Percentiles rank a stretch among this genome's conserved stretches.
Conservation (phyloP, 2,888 invertebrate genomes). For the Zaprionus obscuricornis region DNA sequence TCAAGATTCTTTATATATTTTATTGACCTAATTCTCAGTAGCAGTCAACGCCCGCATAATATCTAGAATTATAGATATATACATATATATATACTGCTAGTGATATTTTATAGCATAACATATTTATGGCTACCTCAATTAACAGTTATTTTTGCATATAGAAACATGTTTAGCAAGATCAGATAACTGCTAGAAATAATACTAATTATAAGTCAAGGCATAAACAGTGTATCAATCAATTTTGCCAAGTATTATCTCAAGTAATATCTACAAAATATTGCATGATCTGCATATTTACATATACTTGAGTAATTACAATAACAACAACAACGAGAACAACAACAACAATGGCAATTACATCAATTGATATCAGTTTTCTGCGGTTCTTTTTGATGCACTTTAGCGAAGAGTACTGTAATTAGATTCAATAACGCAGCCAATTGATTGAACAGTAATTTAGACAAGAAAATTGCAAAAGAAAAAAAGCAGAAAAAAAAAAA, state of each 20-base stretch:
- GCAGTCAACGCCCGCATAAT: slow-evolving; percentile 51
- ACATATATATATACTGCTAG: not conserved
- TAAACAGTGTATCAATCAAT: slow-evolving; percentile 23
- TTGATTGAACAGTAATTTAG: slow-evolving; percentile 7
- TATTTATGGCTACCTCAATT: slow-evolving; percentile 54
- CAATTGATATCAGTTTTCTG: slow-evolving; percentile 13
- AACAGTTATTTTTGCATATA: slow-evolving; percentile 43
- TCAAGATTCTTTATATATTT: no score
- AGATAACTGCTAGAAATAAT: slow-evolving; percentile 40
- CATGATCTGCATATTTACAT: not conserved
- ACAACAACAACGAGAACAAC: not conserved
- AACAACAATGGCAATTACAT: no score
- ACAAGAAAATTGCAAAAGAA: not conserved
- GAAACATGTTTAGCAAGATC: not conserved
- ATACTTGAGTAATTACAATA: not conserved
- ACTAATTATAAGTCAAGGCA: slow-evolving; percentile 52
- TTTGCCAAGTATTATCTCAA: slow-evolving; percentile 37
- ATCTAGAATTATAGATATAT: not conserved
- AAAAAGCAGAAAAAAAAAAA: no score
- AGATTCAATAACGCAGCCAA: not conserved
- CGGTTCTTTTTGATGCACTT: slow-evolving; percentile 35
- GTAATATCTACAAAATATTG: not conserved
- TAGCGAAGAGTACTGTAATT: no score
- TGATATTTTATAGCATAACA: slow-evolving; percentile 33
- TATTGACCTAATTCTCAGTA: slow-evolving; percentile 46